Evolutionary conservation across 2,888 invertebrate genomes (phyloP), one percentile per base, ranked within the genome.

Genomic region (Chesias legatella): DNA sequence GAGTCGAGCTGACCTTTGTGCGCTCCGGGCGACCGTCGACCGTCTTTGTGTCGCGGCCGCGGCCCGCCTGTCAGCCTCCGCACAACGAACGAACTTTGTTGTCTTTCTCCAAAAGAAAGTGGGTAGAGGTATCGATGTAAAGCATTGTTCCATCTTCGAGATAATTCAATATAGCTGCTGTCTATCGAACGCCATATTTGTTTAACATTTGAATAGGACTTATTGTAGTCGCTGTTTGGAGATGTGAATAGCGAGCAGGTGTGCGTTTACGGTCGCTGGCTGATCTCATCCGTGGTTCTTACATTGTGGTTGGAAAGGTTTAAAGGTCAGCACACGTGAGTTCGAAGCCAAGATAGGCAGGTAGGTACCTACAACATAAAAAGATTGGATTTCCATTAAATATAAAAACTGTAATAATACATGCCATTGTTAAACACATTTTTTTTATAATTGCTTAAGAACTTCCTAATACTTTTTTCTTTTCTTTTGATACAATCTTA

Each of bases 81-180:
- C 76, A 70, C 69, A 72, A 77, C n/a, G 67, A 70, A 84, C 68
- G 75, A 78, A 79, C 79, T 73, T 74, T 76, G 81, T 84, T 82
- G 82, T 85, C 80, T 84, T 77, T 79, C 82, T 78, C 76, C 56
- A 79, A 85, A 85, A 84, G 85, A 88, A 88, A 88, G 85, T 84
- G 63, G 83, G 76, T 67, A 77, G 69, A 81, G 77, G 79, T 81
- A 81, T 79, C 77, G 79, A 76, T 68, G 75, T 66, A 58, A 61
- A 61, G 71, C 73, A 83, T 86, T 88, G 88, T 88, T 83, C 81
- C 68, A 71, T 59, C 72, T 73, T 79, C 70, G 60, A 76, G 69
- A 81, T 81, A 81, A 85, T 85, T 85, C 83, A 84, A 83, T 84
- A 79, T 75, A 77, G 73, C 78, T 78, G 79, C 80, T 82, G 80